Percentiles rank a stretch among this genome's conserved stretches.
phyloP scores from a whole-genome alignment of 2,113 vertebrate genomes.

The Acanthisitta chloris region DNA sequence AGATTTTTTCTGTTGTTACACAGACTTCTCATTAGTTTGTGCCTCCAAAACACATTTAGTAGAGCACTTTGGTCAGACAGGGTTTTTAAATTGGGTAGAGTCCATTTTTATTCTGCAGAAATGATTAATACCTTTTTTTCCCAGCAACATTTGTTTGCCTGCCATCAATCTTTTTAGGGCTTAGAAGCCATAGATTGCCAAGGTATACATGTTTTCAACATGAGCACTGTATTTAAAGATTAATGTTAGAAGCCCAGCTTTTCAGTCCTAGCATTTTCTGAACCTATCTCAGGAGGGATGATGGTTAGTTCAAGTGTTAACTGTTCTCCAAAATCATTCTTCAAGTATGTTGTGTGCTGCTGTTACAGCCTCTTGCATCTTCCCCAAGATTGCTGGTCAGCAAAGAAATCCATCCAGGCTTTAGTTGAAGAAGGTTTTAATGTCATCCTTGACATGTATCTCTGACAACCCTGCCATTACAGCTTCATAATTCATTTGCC shows the following conservation, averaged over 20 bases:
- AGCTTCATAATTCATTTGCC: not conserved
- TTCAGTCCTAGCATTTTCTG: not conserved
- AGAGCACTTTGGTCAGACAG: not conserved
- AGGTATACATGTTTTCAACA: not conserved
- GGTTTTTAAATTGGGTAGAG: not conserved
- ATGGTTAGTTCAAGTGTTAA: not conserved
- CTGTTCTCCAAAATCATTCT: not conserved
- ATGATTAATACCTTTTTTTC: not conserved
- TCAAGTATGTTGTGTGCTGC: not conserved
- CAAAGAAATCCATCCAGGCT: not conserved
- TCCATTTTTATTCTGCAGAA: not conserved
- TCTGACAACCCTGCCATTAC: not conserved
- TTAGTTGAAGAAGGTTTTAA: not conserved
- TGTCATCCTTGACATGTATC: not conserved
- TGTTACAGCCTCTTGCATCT: not conserved
- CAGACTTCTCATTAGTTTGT: not conserved
- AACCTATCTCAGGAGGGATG: not conserved
- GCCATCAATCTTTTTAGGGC: not conserved
- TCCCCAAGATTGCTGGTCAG: not conserved
- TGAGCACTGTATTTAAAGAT: not conserved
- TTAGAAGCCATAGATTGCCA: not conserved
- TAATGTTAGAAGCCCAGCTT: not conserved
- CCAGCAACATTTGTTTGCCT: not conserved
- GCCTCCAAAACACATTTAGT: not conserved
- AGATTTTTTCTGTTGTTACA: not conserved